A percentile compares a stretch with the other conserved stretches of the same genome.
phyloP scores from a whole-genome alignment of 2,888 invertebrate genomes.

The Congeria kusceri region DNA sequence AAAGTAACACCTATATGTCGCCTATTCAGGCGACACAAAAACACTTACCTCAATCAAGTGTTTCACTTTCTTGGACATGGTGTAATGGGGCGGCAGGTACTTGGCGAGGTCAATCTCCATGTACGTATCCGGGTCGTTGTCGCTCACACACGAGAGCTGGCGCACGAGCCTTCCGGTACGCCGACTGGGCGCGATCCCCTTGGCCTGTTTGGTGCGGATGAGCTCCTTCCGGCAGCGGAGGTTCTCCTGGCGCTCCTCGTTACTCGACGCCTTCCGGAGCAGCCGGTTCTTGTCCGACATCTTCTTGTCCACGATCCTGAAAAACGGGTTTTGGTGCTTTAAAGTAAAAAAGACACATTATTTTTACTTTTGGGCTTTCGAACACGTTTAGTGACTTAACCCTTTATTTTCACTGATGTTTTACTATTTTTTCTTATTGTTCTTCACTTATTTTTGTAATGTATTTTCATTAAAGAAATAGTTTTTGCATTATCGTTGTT shows the following conservation, averaged over 20 bases:
- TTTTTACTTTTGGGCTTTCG: too few species aligned
- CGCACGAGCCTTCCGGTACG: slow-evolving; percentile 78
- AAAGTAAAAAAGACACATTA: too few species aligned
- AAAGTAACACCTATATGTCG: too few species aligned
- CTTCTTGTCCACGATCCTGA: slow-evolving; percentile 61
- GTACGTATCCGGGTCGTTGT: slow-evolving; percentile 74
- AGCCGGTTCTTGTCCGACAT: slow-evolving; percentile 55
- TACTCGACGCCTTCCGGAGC: slow-evolving; percentile 51
- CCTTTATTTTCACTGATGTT: too few species aligned
- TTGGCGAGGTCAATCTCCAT: slow-evolving; percentile 85
- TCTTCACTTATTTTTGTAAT: too few species aligned
- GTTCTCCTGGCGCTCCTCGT: slow-evolving; percentile 75
- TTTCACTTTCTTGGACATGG: slow-evolving; percentile 87
- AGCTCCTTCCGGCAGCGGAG: slow-evolving; percentile 79
- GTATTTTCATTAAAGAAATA: too few species aligned
- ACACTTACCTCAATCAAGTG: slow-evolving; percentile 88
- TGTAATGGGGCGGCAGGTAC: slow-evolving; percentile 88
- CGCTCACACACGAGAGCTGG: slow-evolving; percentile 80
- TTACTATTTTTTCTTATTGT: too few species aligned
- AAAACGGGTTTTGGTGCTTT: not conserved
- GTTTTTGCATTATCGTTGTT: too few species aligned
- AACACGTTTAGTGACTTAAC: too few species aligned
- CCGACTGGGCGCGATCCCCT: slow-evolving; percentile 77
- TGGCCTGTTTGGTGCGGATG: slow-evolving; percentile 76
- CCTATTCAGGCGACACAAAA: too few species aligned